Conservation (phyloP, 92 coral and sea anemone genomes). For the Epizoanthus stellaris region DNA sequence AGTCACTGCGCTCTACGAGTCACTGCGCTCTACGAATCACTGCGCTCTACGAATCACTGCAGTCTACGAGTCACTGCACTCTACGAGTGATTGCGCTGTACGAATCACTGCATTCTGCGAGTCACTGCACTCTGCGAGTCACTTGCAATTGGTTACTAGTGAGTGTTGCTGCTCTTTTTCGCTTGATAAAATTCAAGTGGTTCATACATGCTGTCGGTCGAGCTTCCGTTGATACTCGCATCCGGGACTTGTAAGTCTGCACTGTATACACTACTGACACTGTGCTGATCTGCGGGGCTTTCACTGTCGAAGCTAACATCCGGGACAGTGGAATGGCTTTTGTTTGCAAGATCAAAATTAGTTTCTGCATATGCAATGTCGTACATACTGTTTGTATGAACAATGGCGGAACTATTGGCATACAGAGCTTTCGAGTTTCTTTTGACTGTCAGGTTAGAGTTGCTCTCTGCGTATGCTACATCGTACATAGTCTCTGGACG, state of each 20-base stretch:
- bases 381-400: constrained; percentile 4
- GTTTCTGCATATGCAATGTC: constrained; percentile 20
- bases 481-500: constrained; percentile 19
- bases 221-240: not conserved
- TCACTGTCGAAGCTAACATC: not conserved
- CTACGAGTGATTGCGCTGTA: too few species aligned
- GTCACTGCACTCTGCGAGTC: too few species aligned
- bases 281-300: too few species aligned
- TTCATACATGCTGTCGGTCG: constrained; percentile 19
- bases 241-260: too few species aligned
- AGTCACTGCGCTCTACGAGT: too few species aligned
- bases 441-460: not conserved
- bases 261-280: too few species aligned
- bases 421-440: not conserved
- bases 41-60: too few species aligned
- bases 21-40: too few species aligned
- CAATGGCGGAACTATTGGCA: not conserved
- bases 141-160: too few species aligned
- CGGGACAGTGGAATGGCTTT: not conserved
- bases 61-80: too few species aligned
- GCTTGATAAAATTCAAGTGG: constrained; percentile 6
- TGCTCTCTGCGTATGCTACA: constrained; percentile 11
- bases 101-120: too few species aligned
- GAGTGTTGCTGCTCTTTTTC: not conserved
- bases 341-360: not conserved